These are phyloP conservation scores for Pinctada fucata DNA, from an alignment of 2,888 invertebrate species.

Conservation along the genomic window DNA sequence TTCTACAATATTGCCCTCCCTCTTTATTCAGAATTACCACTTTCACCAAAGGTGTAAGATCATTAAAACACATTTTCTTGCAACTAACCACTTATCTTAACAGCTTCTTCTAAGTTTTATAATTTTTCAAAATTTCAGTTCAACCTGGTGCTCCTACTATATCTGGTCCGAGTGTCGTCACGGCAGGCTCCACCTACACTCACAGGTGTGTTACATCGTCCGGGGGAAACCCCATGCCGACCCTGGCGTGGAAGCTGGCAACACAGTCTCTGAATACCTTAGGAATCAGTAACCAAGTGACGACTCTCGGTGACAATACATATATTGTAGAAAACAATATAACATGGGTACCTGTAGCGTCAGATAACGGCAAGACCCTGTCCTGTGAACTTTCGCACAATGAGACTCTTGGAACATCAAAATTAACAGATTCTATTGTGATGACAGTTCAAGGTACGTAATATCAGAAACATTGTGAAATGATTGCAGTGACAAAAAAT, in stretches of 20 bases:
- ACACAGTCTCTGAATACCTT: background rate
- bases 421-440: too few species aligned
- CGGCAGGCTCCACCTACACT: background rate
- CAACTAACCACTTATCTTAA: background rate
- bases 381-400: constrained; percentile 8
- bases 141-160: background rate
- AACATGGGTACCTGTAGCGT: background rate
- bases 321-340: background rate
- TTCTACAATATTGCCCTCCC: too few species aligned
- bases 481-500: too few species aligned
- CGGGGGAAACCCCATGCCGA: constrained; percentile 14
- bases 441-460: too few species aligned
- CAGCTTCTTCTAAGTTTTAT: background rate
- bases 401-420: too few species aligned
- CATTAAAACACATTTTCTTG: too few species aligned
- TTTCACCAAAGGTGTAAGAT: too few species aligned
- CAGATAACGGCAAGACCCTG: background rate
- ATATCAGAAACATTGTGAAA: too few species aligned
- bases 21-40: too few species aligned
- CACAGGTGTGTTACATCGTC: background rate
- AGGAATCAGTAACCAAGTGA: background rate
- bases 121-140: background rate
- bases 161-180: constrained; percentile 2
- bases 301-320: background rate
- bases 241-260: background rate